Percentiles rank a stretch among this genome's conserved stretches.
phyloP scores from a whole-genome alignment of 2,888 invertebrate species.

The Drepana falcataria region DNA sequence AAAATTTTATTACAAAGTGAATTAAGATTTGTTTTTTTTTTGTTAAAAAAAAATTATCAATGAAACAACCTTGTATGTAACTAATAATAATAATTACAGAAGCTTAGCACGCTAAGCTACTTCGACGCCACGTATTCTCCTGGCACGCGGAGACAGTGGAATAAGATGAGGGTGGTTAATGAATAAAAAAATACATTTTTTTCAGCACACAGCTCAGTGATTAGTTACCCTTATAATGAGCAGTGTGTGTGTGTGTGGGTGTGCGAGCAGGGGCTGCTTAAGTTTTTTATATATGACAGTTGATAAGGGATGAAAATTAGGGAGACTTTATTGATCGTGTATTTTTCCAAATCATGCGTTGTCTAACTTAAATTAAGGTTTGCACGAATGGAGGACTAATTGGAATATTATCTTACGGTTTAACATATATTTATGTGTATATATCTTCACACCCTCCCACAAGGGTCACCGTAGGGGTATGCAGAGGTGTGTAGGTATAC shows the following conservation, averaged over 20 bases:
- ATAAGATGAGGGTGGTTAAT: slow-evolving; percentile 76
- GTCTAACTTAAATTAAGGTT: neutral
- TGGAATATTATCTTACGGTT: slow-evolving; percentile 7
- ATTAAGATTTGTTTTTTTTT: too few relatives aligned
- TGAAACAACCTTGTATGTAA: too few relatives aligned
- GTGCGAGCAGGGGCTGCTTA: slow-evolving; percentile 37
- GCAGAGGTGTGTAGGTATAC: too few relatives aligned
- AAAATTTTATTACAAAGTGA: too few relatives aligned
- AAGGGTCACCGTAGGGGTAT: too few relatives aligned
- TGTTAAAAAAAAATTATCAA: too few relatives aligned
- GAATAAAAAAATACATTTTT: slow-evolving; percentile 78
- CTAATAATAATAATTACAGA: too few relatives aligned
- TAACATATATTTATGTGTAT: slow-evolving; percentile 22
- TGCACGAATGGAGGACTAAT: neutral
- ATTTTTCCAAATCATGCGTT: slow-evolving; percentile 5
- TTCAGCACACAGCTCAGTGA: slow-evolving; percentile 73
- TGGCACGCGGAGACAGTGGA: slow-evolving; percentile 48
- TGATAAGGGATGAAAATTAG: slow-evolving; percentile 63
- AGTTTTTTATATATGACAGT: slow-evolving; percentile 60
- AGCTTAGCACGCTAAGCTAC: neutral
- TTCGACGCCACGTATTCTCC: slow-evolving; percentile 29
- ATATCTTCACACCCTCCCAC: too few relatives aligned
- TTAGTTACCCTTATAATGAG: slow-evolving; percentile 78
- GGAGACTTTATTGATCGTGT: slow-evolving; percentile 53
- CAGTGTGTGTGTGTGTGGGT: slow-evolving; percentile 52